Evolutionary conservation across 2,888 invertebrate genomes (phyloP), one percentile per base, ranked within the genome.

Genomic region (Plebejus argus): DNA sequence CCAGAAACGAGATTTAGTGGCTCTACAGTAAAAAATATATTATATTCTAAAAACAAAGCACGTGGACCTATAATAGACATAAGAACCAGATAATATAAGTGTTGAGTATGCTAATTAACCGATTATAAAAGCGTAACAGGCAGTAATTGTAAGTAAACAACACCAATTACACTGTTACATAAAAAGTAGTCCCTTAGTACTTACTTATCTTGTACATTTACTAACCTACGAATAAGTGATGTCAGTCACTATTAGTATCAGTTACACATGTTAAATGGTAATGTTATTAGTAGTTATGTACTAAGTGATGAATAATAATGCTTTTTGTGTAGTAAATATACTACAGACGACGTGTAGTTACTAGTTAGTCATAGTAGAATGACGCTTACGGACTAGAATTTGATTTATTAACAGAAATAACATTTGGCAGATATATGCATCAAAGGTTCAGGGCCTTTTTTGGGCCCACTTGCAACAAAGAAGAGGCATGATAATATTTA

Each of bases 221-320:
- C n/a, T n/a, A n/a, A n/a, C 12, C 20, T 66, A 33, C 28, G 66
- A 33, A 15, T 66, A 1, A 33, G 66, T 66, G 66, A 66, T 66
- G 66, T 66, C 66, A 66, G 66, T 28, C 66, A 66, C 66, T 33
- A 66, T 33, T 66, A 66, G 66, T 33, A 66, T 66, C 28, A 66
- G 15, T 33, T 66, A 66, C 66, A 66, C 66, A 66, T 66, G 66
- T 66, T 66, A 28, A 66, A 66, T 66, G 66, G 28, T 66, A 66
- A 66, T 66, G 28, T 66, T 66, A 66, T 66, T 66, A 4, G 28
- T 66, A 23, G 0, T 20, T 33, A 66, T 28, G 6, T 66, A 33
- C 66, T 66, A 66, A 66, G 66, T 66, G 18, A 15, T 66, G 66
- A 66, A 28, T 66, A 28, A 66, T 66, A 6, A 10, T 61, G 61